A percentile compares a stretch with the other conserved stretches of the same genome.
These are phyloP conservation scores for Cryptus armator DNA, from an alignment of 2,888 invertebrate species.

Conservation along the genomic window DNA sequence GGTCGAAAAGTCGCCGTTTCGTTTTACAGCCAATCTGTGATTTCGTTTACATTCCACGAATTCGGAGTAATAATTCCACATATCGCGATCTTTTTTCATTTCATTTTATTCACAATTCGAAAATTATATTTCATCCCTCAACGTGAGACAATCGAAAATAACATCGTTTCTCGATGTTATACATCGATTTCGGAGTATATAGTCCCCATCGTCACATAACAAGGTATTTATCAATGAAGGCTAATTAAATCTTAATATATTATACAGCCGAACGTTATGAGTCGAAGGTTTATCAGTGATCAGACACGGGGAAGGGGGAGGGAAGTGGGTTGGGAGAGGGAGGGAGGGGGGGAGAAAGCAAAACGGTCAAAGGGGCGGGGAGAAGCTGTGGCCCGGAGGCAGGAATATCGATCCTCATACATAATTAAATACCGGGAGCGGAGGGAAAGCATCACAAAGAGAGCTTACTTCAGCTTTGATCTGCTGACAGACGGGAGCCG, in stretches of 20 bases:
- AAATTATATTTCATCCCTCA: no score
- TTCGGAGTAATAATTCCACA: no score
- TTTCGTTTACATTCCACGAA: no score
- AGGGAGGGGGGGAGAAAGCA: constrained; percentile 44
- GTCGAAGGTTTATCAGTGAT: not conserved
- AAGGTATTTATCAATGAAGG: not conserved
- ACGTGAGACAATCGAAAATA: no score
- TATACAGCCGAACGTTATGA: not conserved
- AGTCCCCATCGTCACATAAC: not conserved
- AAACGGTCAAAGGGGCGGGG: constrained; percentile 11
- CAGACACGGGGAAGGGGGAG: constrained; percentile 3
- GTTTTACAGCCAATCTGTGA: not conserved
- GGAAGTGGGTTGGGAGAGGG: constrained; percentile 27
- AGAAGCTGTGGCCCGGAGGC: constrained; percentile 79
- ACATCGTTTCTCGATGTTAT: not conserved
- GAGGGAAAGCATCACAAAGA: constrained; percentile 84
- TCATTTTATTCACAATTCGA: no score
- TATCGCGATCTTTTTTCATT: no score
- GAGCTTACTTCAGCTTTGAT: constrained; percentile 84
- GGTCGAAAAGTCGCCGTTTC: not conserved
- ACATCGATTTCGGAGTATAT: not conserved
- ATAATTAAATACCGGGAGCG: constrained; percentile 84
- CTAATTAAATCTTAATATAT: not conserved
- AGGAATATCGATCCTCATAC: constrained; percentile 84
- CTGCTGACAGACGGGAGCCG: constrained; percentile 84